Percentiles rank a stretch among this genome's conserved stretches.
Conservation (phyloP, 2,888 invertebrate species). For the Epistrophella euchroma region DNA sequence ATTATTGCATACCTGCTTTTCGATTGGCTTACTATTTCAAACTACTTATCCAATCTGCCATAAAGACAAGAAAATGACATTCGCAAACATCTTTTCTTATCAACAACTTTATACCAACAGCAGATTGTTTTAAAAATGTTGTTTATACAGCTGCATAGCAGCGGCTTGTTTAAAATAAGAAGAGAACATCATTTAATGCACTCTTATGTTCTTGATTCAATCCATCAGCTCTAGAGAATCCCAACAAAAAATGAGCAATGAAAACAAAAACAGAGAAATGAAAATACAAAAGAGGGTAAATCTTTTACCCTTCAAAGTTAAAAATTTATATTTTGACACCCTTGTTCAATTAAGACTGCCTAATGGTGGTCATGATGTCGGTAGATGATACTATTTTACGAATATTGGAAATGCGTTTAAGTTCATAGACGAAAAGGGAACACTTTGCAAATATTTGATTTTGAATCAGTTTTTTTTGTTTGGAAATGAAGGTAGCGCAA, state of each 20-base stretch:
- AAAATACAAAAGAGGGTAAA: conserved; percentile 33
- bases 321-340: conserved; percentile 80
- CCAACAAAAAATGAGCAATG: conserved; percentile 47
- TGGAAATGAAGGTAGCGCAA: conserved; percentile 76
- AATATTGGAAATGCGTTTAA: conserved; percentile 26
- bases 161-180: conserved; percentile 19
- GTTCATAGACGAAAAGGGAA: not conserved
- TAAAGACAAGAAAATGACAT: not conserved
- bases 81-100: not conserved
- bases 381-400: conserved; percentile 37
- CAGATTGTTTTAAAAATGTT: conserved; percentile 65
- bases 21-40: not conserved
- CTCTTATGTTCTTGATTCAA: conserved; percentile 27
- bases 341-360: conserved; percentile 76
- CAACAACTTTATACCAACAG: not conserved
- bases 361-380: conserved; percentile 62
- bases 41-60: not conserved
- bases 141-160: conserved; percentile 80
- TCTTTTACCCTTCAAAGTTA: conserved; percentile 47
- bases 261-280: conserved; percentile 53
- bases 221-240: not conserved
- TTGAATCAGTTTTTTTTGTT: conserved; percentile 45
- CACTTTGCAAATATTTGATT: conserved; percentile 63
- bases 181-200: conserved; percentile 35
- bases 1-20: not conserved